These are phyloP conservation scores for Megalops cyprinoides DNA, from an alignment of 2,797 vertebrate species.

Conservation along the genomic window DNA sequence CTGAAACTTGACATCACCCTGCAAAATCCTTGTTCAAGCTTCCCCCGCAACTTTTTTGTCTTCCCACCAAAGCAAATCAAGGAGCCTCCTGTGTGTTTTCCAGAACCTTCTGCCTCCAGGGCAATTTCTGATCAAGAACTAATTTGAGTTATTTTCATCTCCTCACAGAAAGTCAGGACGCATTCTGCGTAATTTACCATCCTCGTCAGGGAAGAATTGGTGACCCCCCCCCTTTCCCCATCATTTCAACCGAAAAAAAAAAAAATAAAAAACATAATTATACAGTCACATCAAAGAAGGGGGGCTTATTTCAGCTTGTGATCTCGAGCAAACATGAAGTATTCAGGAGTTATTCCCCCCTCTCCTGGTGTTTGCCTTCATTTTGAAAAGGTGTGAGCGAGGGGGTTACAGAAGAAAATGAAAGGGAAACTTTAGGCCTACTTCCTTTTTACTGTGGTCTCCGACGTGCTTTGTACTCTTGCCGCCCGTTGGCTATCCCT, in stretches of 20 bases:
- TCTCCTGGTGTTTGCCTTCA: background rate
- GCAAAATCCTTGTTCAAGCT: background rate
- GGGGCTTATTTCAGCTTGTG: background rate
- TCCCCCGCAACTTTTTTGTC: background rate
- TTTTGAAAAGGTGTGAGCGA: constrained; percentile 28
- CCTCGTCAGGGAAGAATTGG: background rate
- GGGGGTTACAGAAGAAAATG: constrained; percentile 13
- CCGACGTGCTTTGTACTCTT: constrained; percentile 23
- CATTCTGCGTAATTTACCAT: background rate
- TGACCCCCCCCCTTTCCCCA: background rate
- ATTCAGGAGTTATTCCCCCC: background rate
- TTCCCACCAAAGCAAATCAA: background rate
- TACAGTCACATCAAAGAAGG: background rate
- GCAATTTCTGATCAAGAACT: constrained; percentile 1
- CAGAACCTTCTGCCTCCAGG: background rate
- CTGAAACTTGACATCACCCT: background rate
- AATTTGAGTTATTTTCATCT: constrained; percentile 6
- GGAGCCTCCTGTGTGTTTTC: no score
- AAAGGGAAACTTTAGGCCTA: constrained; percentile 10
- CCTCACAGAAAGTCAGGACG: background rate
- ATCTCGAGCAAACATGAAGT: background rate
- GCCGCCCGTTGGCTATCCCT: constrained; percentile 8
- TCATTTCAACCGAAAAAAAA: constrained; percentile 11
- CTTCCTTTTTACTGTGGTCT: constrained; percentile 27
- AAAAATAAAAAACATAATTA: background rate